Conservation (phyloP, 2,888 invertebrate genomes). For the Nomada fucata region DNA sequence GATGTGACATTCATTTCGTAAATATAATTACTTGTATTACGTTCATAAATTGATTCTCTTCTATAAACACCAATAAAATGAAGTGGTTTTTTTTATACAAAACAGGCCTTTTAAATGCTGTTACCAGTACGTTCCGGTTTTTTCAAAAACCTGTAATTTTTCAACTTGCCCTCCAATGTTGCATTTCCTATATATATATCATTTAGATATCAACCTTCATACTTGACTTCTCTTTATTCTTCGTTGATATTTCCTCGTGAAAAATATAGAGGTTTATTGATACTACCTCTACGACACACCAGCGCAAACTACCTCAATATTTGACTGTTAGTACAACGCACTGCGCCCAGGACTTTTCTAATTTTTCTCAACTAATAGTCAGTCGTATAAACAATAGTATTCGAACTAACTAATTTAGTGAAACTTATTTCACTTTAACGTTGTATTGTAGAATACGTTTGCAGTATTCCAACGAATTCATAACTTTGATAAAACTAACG, state of each 20-base stretch:
- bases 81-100: constrained; percentile 32
- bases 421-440: constrained; percentile 30
- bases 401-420: constrained; percentile 26
- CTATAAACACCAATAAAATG: constrained; percentile 7
- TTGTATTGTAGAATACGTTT: constrained; percentile 12
- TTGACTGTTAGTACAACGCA: constrained; percentile 66
- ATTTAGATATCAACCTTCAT: constrained; percentile 24
- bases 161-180: constrained; percentile 36
- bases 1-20: constrained; percentile 45
- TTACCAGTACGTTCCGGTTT: constrained; percentile 59
- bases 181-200: constrained; percentile 38
- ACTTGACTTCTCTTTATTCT: constrained; percentile 28
- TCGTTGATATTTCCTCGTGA: constrained; percentile 40
- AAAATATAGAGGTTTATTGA: constrained; percentile 55
- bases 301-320: constrained; percentile 69
- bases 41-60: constrained; percentile 19
- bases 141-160: constrained; percentile 50
- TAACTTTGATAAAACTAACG: constrained; percentile 66
- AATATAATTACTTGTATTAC: constrained; percentile 29
- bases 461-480: constrained; percentile 32
- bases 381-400: constrained; percentile 28
- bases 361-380: constrained; percentile 45
- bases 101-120: constrained; percentile 41
- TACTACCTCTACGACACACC: constrained; percentile 61
- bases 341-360: constrained; percentile 53